Percentiles rank a stretch among this genome's conserved stretches.
These are phyloP conservation scores for Squalus acanthias DNA, from an alignment of 2,797 vertebrate species.

Conservation along the genomic window DNA sequence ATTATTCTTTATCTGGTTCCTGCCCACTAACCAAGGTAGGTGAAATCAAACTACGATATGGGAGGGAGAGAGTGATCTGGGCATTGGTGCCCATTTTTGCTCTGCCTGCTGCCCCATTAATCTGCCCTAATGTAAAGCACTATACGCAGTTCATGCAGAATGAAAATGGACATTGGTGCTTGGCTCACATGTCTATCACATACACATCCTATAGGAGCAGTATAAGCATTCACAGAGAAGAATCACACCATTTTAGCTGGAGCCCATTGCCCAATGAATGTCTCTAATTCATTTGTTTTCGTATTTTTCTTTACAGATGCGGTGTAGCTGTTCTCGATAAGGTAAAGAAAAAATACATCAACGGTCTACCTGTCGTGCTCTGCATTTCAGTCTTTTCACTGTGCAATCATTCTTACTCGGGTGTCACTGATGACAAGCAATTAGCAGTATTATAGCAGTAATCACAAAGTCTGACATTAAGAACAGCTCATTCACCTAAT, in stretches of 20 bases:
- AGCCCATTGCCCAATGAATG: background rate
- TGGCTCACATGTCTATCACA: background rate
- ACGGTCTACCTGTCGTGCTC: background rate
- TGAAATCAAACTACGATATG: background rate
- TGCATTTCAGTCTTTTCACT: background rate
- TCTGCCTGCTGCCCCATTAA: background rate
- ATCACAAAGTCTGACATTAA: background rate
- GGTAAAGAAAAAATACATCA: slow-evolving; percentile 47
- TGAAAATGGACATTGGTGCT: background rate
- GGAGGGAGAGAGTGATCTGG: background rate
- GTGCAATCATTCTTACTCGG: background rate
- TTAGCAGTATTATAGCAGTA: background rate
- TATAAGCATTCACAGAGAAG: background rate
- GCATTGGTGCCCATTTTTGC: background rate
- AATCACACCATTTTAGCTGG: background rate
- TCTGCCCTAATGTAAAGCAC: background rate
- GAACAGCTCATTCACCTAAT: background rate
- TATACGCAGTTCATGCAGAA: background rate
- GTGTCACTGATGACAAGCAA: background rate
- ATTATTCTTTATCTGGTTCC: background rate
- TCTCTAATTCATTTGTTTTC: slow-evolving; percentile 21
- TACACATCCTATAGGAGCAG: background rate
- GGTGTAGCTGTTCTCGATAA: slow-evolving; percentile 60
- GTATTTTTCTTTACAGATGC: slow-evolving; percentile 47
- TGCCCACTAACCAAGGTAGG: background rate